Evolutionary conservation across 2,113 vertebrate species (phyloP), one percentile per base, ranked within the genome.

Genomic region (Agapornis roseicollis): DNA sequence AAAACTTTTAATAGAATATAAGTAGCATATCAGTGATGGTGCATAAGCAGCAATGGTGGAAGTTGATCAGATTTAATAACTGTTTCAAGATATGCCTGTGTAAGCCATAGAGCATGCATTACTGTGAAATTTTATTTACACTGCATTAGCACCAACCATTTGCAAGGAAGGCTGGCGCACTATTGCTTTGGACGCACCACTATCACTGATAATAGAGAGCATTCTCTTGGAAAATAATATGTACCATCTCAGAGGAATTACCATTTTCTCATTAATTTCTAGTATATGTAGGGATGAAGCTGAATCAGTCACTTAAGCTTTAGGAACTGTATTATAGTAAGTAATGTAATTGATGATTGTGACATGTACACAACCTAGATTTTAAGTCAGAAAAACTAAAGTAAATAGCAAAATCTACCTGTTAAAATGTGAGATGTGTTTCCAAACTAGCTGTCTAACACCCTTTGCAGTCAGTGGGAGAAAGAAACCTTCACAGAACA

Each of bases 371-470:
- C 8, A 50, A 14, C 11, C 23, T 46, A 58, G 41, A 66, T 33
- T 76, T 76, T 55, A 71, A 84, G 11, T 12, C 66, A 46, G 70
- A 76, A 74, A 76, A 90, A 28, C 4, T 23, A 33, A 50, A 18
- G 13, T 5, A 71, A 7, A 3, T 80, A 49, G 20, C 12, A 37
- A 37, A 42, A 10, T 65, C n/a, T 80, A 49, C 24, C 2, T 49
- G 11, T 70, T 18, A 58, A 70, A 53, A 80, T 1, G 1, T 33
- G 17, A 70, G 13, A 1, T 2, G 0, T 20, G 24, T 49, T 14
- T 87, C 46, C 39, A 74, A 74, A 74, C 29, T 60, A 68, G 24
- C 15, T 65, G 29, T 76, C 69, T 83, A 87, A 84, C 24, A 76
- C 5, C 6, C 15, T 71, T 37, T 84, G 15, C 17, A 66, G 44